These are phyloP conservation scores for Arnoldichthys spilopterus DNA, from an alignment of 2,797 vertebrate species.

Conservation along the genomic window DNA sequence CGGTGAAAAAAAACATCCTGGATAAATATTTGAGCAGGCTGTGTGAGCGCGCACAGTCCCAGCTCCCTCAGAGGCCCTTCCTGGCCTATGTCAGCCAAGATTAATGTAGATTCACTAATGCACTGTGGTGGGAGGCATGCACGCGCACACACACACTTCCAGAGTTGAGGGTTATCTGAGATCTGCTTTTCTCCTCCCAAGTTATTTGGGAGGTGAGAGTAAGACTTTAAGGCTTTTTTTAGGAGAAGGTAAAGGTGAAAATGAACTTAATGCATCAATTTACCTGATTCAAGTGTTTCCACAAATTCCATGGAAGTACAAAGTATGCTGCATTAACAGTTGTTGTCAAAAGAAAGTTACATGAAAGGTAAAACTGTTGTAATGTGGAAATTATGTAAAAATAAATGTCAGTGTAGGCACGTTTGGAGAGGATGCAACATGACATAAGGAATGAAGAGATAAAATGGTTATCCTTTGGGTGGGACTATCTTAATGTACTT, in stretches of 20 bases:
- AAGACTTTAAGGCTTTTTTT: slow-evolving; percentile 10
- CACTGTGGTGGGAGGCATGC: slow-evolving; percentile 47
- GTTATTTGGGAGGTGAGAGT: slow-evolving; percentile 13
- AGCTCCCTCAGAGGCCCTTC: slow-evolving; percentile 60
- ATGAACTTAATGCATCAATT: neutral
- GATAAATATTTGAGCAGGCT: slow-evolving; percentile 68
- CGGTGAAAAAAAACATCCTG: slow-evolving; percentile 63
- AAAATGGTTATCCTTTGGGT: slow-evolving; percentile 23
- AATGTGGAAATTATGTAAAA: neutral
- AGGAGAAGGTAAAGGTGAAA: neutral
- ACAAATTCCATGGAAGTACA: neutral
- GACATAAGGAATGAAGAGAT: neutral
- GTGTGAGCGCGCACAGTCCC: slow-evolving; percentile 47
- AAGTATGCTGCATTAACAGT: neutral
- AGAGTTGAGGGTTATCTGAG: slow-evolving; percentile 36
- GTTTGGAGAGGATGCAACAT: neutral
- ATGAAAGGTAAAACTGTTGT: neutral
- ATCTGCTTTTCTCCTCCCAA: slow-evolving; percentile 29
- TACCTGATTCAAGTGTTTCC: neutral
- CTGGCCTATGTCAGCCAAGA: slow-evolving; percentile 62
- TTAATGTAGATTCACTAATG: slow-evolving; percentile 65
- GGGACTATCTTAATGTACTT: slow-evolving; percentile 27
- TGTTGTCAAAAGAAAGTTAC: neutral
- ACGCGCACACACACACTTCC: slow-evolving; percentile 36
- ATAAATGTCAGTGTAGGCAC: neutral